These are phyloP conservation scores for Dicyrtoma fusca DNA, from an alignment of 2,888 invertebrate species.

Conservation along the genomic window DNA sequence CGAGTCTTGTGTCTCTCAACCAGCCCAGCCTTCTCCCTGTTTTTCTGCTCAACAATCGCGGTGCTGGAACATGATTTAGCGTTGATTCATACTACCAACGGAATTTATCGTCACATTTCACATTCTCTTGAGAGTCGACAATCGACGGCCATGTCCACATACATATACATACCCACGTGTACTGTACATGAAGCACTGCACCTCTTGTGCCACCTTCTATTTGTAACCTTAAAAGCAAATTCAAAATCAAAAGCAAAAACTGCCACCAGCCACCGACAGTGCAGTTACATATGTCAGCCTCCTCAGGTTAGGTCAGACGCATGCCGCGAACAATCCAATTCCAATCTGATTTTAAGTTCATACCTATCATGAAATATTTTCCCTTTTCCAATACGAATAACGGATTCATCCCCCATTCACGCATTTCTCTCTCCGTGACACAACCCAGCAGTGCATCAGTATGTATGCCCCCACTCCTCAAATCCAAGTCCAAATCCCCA, in stretches of 20 bases:
- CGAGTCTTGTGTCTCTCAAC: slow-evolving; percentile 27
- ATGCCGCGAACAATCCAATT: slow-evolving; percentile 25
- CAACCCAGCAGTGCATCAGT: too few relatives aligned
- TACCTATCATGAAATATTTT: background rate
- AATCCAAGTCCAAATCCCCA: too few relatives aligned
- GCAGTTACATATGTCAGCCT: too few relatives aligned
- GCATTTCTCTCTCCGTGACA: background rate
- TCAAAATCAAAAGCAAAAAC: too few relatives aligned
- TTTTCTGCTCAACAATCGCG: slow-evolving; percentile 39
- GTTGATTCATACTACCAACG: slow-evolving; percentile 42
- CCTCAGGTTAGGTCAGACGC: background rate
- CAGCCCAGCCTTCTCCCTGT: slow-evolving; percentile 45
- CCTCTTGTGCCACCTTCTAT: too few relatives aligned
- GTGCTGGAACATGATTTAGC: slow-evolving; percentile 43
- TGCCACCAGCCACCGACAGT: too few relatives aligned
- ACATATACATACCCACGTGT: background rate
- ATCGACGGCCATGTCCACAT: slow-evolving; percentile 9
- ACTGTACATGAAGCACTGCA: too few relatives aligned
- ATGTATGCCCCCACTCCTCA: too few relatives aligned
- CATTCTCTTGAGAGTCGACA: slow-evolving; percentile 8
- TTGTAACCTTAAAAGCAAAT: too few relatives aligned
- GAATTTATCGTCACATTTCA: slow-evolving; percentile 43
- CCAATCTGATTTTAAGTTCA: slow-evolving; percentile 26
- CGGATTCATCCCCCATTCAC: background rate
- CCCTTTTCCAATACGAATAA: background rate